These are phyloP conservation scores for Drosophila subquinaria DNA, from an alignment of 2,888 invertebrate genomes.

Conservation along the genomic window DNA sequence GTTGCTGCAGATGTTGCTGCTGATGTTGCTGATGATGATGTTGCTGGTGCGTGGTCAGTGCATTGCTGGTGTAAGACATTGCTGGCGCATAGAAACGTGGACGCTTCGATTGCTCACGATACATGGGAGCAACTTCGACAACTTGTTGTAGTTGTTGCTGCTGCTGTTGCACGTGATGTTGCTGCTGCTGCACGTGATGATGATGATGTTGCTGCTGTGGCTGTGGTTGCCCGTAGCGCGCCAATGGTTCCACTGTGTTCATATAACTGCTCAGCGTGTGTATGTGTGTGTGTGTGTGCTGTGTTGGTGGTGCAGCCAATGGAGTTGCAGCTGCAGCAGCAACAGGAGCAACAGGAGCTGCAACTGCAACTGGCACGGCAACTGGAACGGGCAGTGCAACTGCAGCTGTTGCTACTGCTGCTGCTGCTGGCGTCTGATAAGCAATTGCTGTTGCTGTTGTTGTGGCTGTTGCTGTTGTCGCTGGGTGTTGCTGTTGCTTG, in stretches of 20 bases:
- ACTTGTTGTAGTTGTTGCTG: slow-evolving; percentile 45
- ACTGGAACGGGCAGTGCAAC: neutral
- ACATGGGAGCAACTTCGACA: slow-evolving; percentile 70
- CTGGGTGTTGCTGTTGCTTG: slow-evolving; percentile 42
- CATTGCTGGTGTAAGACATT: slow-evolving; percentile 62
- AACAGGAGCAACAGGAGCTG: slow-evolving; percentile 1
- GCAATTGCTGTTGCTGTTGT: slow-evolving; percentile 23
- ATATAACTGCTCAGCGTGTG: slow-evolving; percentile 78
- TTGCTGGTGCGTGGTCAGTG: slow-evolving; percentile 49
- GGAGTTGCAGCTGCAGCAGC: slow-evolving; percentile 23
- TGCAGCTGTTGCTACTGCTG: neutral
- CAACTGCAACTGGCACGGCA: neutral
- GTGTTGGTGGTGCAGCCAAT: slow-evolving; percentile 56
- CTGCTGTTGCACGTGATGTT: slow-evolving; percentile 31
- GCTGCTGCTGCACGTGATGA: slow-evolving; percentile 32
- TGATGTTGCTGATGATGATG: slow-evolving; percentile 16
- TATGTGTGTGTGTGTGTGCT: slow-evolving; percentile 57
- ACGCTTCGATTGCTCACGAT: slow-evolving; percentile 66
- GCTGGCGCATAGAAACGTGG: slow-evolving; percentile 73
- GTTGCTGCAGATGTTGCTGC: slow-evolving; percentile 33
- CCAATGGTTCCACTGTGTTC: slow-evolving; percentile 74
- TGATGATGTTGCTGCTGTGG: slow-evolving; percentile 36
- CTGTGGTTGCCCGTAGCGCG: slow-evolving; percentile 72
- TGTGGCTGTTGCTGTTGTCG: slow-evolving; percentile 7
- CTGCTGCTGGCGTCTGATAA: slow-evolving; percentile 20